phyloP scores from a whole-genome alignment of 1,140 invertebrate species.

The Nylanderia fulva region DNA sequence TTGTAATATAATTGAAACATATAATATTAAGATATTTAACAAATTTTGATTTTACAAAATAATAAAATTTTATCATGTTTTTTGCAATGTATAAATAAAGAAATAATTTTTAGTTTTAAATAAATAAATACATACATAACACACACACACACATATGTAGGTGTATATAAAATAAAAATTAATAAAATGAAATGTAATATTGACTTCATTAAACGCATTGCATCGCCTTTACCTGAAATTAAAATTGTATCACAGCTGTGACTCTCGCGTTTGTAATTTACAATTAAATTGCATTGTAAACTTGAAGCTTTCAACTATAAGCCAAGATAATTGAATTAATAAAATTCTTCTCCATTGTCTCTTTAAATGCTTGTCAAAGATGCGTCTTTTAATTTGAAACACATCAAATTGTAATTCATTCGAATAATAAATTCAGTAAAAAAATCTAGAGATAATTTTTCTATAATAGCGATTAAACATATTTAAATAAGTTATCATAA shows the following conservation, averaged over 20 bases:
- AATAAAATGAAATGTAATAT: not conserved
- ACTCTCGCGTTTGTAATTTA: constrained; percentile 27
- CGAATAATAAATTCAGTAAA: not conserved
- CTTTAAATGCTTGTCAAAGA: not conserved
- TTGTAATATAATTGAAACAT: not conserved
- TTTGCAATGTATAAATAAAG: not conserved
- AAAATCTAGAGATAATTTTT: not conserved
- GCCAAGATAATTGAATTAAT: constrained; percentile 56
- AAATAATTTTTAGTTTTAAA: not conserved
- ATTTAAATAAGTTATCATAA: not conserved
- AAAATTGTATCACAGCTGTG: constrained; percentile 22
- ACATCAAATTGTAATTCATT: constrained; percentile 18
- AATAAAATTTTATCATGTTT: not conserved
- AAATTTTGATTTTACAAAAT: not conserved
- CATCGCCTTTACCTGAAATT: constrained; percentile 36
- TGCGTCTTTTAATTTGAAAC: constrained; percentile 33
- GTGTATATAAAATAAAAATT: too few species aligned
- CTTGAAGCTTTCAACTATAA: constrained; percentile 36
- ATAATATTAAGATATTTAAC: not conserved
- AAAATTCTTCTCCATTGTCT: constrained; percentile 32
- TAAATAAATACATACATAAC: not conserved
- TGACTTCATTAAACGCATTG: constrained; percentile 5
- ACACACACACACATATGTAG: not conserved
- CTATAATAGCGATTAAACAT: not conserved
- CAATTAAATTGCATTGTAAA: constrained; percentile 51